Percentiles rank a stretch among this genome's conserved stretches.
Conservation (phyloP, 1,140 invertebrate genomes). For the Leptopilina boulardi region DNA sequence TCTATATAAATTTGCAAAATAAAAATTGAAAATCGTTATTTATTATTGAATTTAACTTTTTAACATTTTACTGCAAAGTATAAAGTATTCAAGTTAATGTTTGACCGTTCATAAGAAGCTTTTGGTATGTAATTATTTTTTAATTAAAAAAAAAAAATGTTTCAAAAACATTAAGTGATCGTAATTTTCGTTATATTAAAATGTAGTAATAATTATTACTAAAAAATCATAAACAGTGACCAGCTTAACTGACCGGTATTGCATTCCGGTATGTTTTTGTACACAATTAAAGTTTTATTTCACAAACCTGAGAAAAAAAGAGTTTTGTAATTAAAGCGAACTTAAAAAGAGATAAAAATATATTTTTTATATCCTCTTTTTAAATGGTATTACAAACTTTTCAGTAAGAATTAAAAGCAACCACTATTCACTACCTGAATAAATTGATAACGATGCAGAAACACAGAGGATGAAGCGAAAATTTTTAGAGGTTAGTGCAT, state of each 20-base stretch:
- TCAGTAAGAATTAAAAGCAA: neutral
- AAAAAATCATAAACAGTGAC: slow-evolving; percentile 34
- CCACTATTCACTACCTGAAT: slow-evolving; percentile 8
- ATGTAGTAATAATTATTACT: neutral
- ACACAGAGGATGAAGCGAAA: neutral
- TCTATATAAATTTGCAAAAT: no score
- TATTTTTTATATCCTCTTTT: slow-evolving; percentile 11
- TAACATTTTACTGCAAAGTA: no score
- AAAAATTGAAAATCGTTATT: no score
- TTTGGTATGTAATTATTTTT: neutral
- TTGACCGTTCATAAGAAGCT: no score
- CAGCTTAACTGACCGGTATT: slow-evolving; percentile 25
- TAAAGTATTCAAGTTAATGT: no score
- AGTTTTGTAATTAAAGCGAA: neutral
- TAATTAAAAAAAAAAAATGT: neutral
- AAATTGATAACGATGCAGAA: slow-evolving; percentile 18
- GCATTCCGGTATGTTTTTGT: slow-evolving; percentile 36
- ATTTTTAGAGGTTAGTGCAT: slow-evolving; percentile 10
- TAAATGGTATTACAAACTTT: neutral
- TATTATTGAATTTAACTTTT: no score
- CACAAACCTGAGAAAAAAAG: neutral
- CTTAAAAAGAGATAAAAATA: neutral
- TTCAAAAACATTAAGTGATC: neutral
- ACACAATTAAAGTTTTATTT: slow-evolving; percentile 24
- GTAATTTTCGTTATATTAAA: neutral